Base-by-base conservation (phyloP, 2,888 invertebrate species). In the Lasioglossum lativentre region DNA sequence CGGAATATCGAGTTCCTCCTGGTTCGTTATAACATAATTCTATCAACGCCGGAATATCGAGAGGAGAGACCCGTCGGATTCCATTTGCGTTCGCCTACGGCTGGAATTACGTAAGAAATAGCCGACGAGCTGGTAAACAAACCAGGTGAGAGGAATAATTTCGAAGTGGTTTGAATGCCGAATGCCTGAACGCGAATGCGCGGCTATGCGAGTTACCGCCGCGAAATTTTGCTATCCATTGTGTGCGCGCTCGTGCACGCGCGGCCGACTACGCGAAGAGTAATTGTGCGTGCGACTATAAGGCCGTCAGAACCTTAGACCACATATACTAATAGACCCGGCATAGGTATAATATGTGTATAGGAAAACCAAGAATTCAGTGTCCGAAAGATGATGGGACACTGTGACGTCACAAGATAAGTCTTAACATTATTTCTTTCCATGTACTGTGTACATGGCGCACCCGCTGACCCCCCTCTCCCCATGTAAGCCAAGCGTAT, bases 1-100 rank as follows among this genome's bases (percentile, higher is more conserved):
- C 16, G 71, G 30, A 70, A 77, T 74, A 81, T 83, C 74, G 45
- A 83, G 73, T 83, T 81, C 68, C 14, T 34, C 1, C 34, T 12
- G 0, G 16, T 45, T 34, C 19, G 66, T 66, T 66, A 66, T 66
- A 66, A 66, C n/a, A 27, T 75, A 63, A 80, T 79, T 63, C 80
- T 71, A 75, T 71, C 63, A 40, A 45, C 52, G 19, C 30, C 34
- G 38, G 56, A n/a, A 45, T n/a, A 75, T 59, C 68, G 52, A n/a
- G 19, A 45, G 23, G 4, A 75, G 63, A 34, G 70, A n/a, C 30
- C n/a, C 73, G 27, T 78, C 63, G 75, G 75, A 75, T 70, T 47
- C 40, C 52, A 56, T 56, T 82, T 71, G 34, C 30, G 14, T 34
- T 27, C 47, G 40, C 12, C 27, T 8, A 19, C 42, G 27, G n/a